Evolutionary conservation across 2,888 invertebrate genomes (phyloP).

Genomic region (Ellobium chinense): DNA sequence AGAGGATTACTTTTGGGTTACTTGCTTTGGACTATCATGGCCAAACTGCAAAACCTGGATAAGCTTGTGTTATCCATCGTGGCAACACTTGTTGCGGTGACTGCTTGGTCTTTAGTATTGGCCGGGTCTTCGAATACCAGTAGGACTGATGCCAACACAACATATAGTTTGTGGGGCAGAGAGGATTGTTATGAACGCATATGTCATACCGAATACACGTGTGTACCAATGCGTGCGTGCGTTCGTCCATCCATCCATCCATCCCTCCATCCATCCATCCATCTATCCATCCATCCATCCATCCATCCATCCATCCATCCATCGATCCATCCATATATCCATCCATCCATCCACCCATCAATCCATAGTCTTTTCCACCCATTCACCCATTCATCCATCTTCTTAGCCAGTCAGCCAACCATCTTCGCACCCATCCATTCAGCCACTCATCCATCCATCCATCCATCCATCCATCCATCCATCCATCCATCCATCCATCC

Average conservation of each 20-base stretch:
- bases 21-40: conserved; percentile 7
- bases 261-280: background rate
- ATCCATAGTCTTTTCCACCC: too few relatives aligned
- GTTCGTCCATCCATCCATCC: background rate
- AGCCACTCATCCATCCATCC: background rate
- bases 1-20: background rate
- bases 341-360: background rate
- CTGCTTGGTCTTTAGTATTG: conserved; percentile 44
- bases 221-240: background rate
- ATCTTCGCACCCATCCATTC: background rate
- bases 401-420: background rate
- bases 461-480: background rate
- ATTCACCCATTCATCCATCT: background rate
- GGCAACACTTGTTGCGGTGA: conserved; percentile 43
- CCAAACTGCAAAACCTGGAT: conserved; percentile 45
- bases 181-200: conserved; percentile 52
- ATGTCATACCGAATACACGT: conserved; percentile 48
- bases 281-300: background rate
- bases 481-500: background rate
- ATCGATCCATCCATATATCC: background rate
- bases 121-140: conserved; percentile 50
- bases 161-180: conserved; percentile 53
- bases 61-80: conserved; percentile 47
- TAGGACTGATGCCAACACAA: conserved; percentile 45
- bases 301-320: background rate